Base-by-base conservation (phyloP, 2,113 vertebrate species). In the Enhydra lutris region DNA sequence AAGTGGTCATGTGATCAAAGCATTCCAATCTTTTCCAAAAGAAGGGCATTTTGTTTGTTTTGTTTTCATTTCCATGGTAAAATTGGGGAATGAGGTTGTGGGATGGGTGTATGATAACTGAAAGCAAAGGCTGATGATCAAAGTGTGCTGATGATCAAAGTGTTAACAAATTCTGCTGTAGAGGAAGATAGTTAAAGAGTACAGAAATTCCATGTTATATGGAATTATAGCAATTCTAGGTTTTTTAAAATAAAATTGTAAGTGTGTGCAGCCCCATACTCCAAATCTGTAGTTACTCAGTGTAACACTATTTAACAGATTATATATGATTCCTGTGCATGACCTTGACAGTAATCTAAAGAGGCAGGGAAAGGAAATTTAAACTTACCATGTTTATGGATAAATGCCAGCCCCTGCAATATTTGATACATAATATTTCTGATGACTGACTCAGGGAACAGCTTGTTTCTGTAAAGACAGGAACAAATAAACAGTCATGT, bases 381-480 rank as follows among this genome's bases (percentile, higher is more conserved):
- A 95, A 97, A 99, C 99, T 98, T 99, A 99, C 99, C 99, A 36
- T 99, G 99, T 98, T 99, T 99, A 98, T 99, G 99, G 98, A 99
- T 99, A 99, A 99, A 99, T 57, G 99, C 99, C 98, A 99, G 98
- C 86, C 99, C 99, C 99, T 99, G 99, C 96, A 99, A 98, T 99
- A 99, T 99, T 97, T 99, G 99, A 99, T 99, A 99, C 99, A 99
- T 99, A 99, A 99, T 99, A 98, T 99, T 99, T 99, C 99, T 99
- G 99, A 99, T 99, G 98, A 99, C 99, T 98, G 99, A 99, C 97
- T 99, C 99, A 0, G 99, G 99, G 97, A 99, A 99, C 98, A 99
- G 98, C 98, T 99, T 99, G 99, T 98, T 99, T 99, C 99, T 99
- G 99, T 96, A 83, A 98, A 98, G 73, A 98, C 98, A 98, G 50